These are phyloP conservation scores for Amblyteles armatorius DNA, from an alignment of 2,888 invertebrate genomes.

Conservation along the genomic window DNA sequence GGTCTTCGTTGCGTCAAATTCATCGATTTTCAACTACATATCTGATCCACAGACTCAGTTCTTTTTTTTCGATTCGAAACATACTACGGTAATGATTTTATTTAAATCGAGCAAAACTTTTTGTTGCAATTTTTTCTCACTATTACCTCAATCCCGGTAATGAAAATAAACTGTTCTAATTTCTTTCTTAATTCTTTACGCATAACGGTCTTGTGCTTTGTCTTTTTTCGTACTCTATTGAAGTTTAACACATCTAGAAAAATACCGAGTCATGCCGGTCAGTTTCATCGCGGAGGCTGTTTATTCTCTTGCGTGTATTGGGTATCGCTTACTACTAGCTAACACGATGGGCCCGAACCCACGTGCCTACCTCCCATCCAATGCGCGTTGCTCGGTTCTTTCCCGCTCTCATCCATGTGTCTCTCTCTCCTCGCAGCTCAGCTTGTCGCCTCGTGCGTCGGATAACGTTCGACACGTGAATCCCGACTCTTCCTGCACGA, in stretches of 20 bases:
- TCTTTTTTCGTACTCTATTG: background rate
- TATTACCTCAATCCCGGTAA: background rate
- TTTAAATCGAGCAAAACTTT: background rate
- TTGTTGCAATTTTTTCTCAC: background rate
- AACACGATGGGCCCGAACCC: conserved; percentile 4
- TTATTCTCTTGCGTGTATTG: background rate
- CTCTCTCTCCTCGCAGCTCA: background rate
- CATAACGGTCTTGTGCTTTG: background rate
- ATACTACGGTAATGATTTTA: background rate
- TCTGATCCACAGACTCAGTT: background rate
- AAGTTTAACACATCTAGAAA: background rate
- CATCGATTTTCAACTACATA: background rate
- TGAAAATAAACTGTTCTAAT: background rate
- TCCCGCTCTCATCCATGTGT: background rate
- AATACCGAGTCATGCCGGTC: background rate
- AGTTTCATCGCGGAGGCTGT: background rate
- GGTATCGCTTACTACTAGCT: background rate
- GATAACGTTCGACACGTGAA: conserved; percentile 17
- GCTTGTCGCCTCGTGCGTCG: conserved; percentile 23
- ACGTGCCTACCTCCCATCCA: background rate
- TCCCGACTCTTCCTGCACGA: background rate
- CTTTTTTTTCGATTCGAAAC: background rate
- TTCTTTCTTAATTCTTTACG: background rate
- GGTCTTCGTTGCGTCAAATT: background rate
- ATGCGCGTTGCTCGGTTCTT: background rate